Percentiles rank a stretch among this genome's conserved stretches.
Conservation (phyloP, 1,140 invertebrate species). For the Zaprionus ghesquierei region DNA sequence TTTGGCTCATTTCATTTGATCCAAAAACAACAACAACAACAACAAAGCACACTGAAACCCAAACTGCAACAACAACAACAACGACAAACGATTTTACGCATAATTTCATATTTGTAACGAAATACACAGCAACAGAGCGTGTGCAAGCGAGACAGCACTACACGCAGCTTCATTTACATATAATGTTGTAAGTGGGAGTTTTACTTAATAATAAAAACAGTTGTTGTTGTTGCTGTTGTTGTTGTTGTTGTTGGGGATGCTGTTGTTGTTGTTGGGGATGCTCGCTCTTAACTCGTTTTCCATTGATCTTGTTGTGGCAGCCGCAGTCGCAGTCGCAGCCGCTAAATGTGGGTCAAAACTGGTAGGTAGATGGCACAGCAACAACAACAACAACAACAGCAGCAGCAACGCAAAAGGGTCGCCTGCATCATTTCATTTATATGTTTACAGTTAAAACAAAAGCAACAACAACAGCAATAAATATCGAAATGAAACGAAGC, state of each 20-base stretch:
- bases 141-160: background rate
- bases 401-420: slow-evolving; percentile 23
- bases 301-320: slow-evolving; percentile 42
- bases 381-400: slow-evolving; percentile 16
- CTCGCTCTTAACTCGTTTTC: slow-evolving; percentile 40
- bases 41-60: slow-evolving; percentile 17
- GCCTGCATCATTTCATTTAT: slow-evolving; percentile 30
- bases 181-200: slow-evolving; percentile 73
- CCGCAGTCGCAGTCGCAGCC: too few species aligned
- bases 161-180: slow-evolving; percentile 27
- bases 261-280: slow-evolving; percentile 33
- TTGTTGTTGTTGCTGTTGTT: slow-evolving; percentile 14
- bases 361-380: slow-evolving; percentile 38
- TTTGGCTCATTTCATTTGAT: slow-evolving; percentile 75
- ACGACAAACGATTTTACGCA: slow-evolving; percentile 67
- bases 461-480: slow-evolving; percentile 28
- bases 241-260: slow-evolving; percentile 28
- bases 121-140: slow-evolving; percentile 24
- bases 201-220: slow-evolving; percentile 61
- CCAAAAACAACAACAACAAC: background rate
- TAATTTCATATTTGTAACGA: slow-evolving; percentile 80
- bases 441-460: slow-evolving; percentile 70
- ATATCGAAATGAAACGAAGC: slow-evolving; percentile 24
- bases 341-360: slow-evolving; percentile 66
- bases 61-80: slow-evolving; percentile 37